Conservation (phyloP, 2,113 vertebrate genomes). For the Petroica traversi region DNA sequence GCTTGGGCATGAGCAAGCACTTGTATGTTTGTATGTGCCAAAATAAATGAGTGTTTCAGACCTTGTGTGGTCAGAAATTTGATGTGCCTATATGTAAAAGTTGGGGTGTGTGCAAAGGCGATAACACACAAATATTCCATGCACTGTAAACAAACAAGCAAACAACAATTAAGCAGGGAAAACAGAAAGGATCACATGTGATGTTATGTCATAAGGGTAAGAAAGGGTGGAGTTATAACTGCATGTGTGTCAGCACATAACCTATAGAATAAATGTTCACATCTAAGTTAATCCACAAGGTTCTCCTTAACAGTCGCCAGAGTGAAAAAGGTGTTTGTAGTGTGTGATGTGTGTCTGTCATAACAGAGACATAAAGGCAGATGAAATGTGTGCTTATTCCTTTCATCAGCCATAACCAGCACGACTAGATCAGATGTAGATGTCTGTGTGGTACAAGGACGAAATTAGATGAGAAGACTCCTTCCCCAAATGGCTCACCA, state of each 20-base stretch:
- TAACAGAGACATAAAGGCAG: neutral
- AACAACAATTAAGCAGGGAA: neutral
- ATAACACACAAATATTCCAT: neutral
- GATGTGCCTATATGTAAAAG: neutral
- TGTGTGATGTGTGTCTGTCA: neutral
- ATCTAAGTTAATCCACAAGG: neutral
- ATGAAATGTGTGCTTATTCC: neutral
- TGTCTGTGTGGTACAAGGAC: neutral
- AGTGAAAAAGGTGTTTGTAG: neutral
- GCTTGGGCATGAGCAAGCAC: neutral
- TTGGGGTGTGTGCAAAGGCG: fast-evolving
- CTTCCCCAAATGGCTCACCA: neutral
- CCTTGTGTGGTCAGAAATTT: neutral
- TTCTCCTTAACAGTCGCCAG: neutral
- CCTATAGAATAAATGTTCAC: neutral
- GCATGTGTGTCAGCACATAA: too few species aligned
- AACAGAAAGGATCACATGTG: neutral
- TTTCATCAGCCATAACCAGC: neutral
- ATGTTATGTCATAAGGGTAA: neutral
- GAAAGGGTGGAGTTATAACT: neutral
- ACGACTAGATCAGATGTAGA: neutral
- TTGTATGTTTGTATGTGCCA: neutral
- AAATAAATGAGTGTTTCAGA: neutral
- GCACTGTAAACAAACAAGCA: neutral
- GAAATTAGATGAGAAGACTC: neutral